Percentiles rank a stretch among this genome's conserved stretches.
These are phyloP conservation scores for Cetoscarus ocellatus DNA, from an alignment of 2,797 vertebrate genomes.

Conservation along the genomic window DNA sequence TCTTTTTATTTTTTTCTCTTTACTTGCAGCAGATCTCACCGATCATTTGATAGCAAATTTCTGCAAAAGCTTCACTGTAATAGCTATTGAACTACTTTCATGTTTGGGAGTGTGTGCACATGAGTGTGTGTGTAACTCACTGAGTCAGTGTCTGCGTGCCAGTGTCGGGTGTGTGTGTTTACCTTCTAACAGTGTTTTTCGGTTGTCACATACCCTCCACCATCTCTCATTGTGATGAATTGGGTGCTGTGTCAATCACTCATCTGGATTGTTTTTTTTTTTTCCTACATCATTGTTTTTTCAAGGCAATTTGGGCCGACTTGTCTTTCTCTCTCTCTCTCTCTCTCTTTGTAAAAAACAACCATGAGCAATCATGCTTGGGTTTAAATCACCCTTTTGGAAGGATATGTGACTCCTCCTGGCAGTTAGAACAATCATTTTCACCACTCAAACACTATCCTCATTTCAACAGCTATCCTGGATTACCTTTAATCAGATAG, in stretches of 20 bases:
- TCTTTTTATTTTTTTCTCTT: slow-evolving; percentile 25
- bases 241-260: slow-evolving; percentile 74
- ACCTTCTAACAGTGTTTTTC: slow-evolving; percentile 68
- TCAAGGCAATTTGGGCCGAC: slow-evolving; percentile 67
- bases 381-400: slow-evolving; percentile 59
- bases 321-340: slow-evolving; percentile 36
- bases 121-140: slow-evolving; percentile 7
- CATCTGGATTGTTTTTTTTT: slow-evolving; percentile 75
- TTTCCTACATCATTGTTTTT: slow-evolving; percentile 42
- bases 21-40: slow-evolving; percentile 62
- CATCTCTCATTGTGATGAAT: slow-evolving; percentile 81
- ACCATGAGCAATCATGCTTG: slow-evolving; percentile 61
- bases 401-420: slow-evolving; percentile 45
- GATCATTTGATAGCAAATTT: slow-evolving; percentile 75
- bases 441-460: slow-evolving; percentile 25
- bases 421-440: slow-evolving; percentile 49
- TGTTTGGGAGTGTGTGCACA: slow-evolving; percentile 29
- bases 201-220: slow-evolving; percentile 69
- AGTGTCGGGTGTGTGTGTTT: slow-evolving; percentile 57
- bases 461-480: slow-evolving; percentile 37
- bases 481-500: slow-evolving; percentile 51
- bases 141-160: slow-evolving; percentile 49
- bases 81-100: slow-evolving; percentile 69
- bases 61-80: slow-evolving; percentile 67
- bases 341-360: slow-evolving; percentile 41